phyloP scores from a whole-genome alignment of 1,140 invertebrate species.

The Phocides pigmalion region DNA sequence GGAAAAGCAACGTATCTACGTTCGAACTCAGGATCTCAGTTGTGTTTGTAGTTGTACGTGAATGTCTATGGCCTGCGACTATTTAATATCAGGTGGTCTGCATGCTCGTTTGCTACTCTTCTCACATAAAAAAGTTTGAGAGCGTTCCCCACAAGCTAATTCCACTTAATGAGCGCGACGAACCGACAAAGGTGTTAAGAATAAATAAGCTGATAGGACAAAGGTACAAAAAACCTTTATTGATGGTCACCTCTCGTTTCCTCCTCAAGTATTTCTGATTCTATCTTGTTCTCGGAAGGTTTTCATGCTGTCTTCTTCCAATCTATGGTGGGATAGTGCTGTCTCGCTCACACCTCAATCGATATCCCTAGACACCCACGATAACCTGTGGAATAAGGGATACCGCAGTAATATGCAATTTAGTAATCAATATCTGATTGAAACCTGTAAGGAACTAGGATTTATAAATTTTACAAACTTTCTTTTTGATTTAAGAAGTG shows the following conservation, averaged over 20 bases:
- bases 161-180: conserved; percentile 59
- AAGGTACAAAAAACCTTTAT: conserved; percentile 54
- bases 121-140: conserved; percentile 37
- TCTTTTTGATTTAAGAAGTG: no score
- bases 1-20: no score
- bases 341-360: conserved; percentile 59
- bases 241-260: conserved; percentile 66
- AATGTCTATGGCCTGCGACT: no score
- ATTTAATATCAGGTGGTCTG: no score
- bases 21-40: no score
- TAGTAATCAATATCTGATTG: background rate
- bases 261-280: conserved; percentile 62
- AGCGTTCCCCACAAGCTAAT: conserved; percentile 43
- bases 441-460: background rate
- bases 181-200: conserved; percentile 78
- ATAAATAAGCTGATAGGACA: conserved; percentile 63
- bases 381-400: conserved; percentile 51
- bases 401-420: background rate
- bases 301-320: conserved; percentile 40
- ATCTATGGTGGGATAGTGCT: conserved; percentile 14
- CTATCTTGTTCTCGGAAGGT: conserved; percentile 77
- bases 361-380: conserved; percentile 69
- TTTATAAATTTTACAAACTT: no score
- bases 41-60: no score
- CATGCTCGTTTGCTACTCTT: no score